Base-by-base conservation (phyloP, 92 coral and sea anemone genomes). In the Porites rus region DNA sequence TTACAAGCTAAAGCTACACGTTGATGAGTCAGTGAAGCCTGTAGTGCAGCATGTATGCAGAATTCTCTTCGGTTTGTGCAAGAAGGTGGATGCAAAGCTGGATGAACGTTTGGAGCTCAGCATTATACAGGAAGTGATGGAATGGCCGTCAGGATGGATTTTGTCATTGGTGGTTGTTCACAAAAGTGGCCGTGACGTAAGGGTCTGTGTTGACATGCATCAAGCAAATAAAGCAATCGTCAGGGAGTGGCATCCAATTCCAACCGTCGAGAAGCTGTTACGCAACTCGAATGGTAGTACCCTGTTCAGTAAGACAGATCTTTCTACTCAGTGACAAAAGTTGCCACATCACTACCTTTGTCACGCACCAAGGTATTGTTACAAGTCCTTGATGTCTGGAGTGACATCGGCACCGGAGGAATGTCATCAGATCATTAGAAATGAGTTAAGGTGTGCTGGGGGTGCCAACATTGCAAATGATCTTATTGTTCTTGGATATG, bases 1-100 rank as follows among this genome's bases (percentile, higher is more conserved):
- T 51, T 72, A 60, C 76, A 25, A 89, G 83, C 51, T 89, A 10
- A 89, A 84, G 53, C 82, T 89, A 22, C 92, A 84, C 25, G 21
- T 70, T 19, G 72, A 79, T 20, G 81, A 84, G 51, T 43, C 75
- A 13, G 80, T 79, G 46, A 84, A 72, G 53, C 89, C 86, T 21
- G 89, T 90, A 4, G 90, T 86, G 21, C 82, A 88, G 68, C 73
- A 72, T 13, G 77, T 77, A 46, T 28, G 86, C 10, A 69, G 89
- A 64, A 79, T 86, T 16, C 88, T 84, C 43, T 86, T 86, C 61
- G 88, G 88, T 51, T 72, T 81, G 31, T 65, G 73, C 18, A 78
- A 67, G 84, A 77, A 58, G 81, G 84, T 86, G 28, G 84, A 86
- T 24, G 69, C 68, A 69, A 77, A 86, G n/a, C 76, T 86, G 52